Evolutionary conservation across 53 echinoderm and acorn worm genomes (phyloP), one percentile per base, ranked within the genome.

Genomic region (Holothuria scabra): DNA sequence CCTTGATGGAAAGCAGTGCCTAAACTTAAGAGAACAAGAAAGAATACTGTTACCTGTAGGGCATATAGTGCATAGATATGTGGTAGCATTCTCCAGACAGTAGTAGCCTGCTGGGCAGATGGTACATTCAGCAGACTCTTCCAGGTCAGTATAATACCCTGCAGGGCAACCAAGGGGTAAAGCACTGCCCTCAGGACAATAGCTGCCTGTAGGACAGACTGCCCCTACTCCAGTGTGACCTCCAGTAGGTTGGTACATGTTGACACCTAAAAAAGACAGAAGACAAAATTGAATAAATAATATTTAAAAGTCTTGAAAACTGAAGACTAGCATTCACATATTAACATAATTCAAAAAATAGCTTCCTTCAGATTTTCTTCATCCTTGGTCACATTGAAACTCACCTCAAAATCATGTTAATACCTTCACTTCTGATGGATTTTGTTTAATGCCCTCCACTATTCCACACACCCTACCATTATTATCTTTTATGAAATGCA

Each of bases 121-220:
- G 6, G 84, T 88, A 60, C 97, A 97, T 33, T 80, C 83, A 3
- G 90, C 66, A 56, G 95, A 88, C 37, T 90, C 86, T 24, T 89
- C 86, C 19, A 97, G 62, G 35, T 92, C 92, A 19, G 93, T 92
- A 85, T 97, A 97, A 74, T 80, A 85, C 1, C 97, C 97, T 1
- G 92, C 91, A 0, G 97, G 94, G 60, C 97, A 97, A 16, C 94
- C 97, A 21, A 87, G 90, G 20, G 97, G 97, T 19, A 94, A 88
- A n/a, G 90, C 76, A 22, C 87, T 90, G 4, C 97, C 94, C 87
- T 80, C 87, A 2, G 97, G 97, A 30, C 97, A 97, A 79, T 88
- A 97, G 26, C 86, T 87, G 3, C 97, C 97, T 4, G 83, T 59
- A 13, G 97, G 97, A 49, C 97, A 97, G 28, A 97, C 85, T 34